These are phyloP conservation scores for Acronicta psi DNA, from an alignment of 2,888 invertebrate genomes.

Conservation along the genomic window DNA sequence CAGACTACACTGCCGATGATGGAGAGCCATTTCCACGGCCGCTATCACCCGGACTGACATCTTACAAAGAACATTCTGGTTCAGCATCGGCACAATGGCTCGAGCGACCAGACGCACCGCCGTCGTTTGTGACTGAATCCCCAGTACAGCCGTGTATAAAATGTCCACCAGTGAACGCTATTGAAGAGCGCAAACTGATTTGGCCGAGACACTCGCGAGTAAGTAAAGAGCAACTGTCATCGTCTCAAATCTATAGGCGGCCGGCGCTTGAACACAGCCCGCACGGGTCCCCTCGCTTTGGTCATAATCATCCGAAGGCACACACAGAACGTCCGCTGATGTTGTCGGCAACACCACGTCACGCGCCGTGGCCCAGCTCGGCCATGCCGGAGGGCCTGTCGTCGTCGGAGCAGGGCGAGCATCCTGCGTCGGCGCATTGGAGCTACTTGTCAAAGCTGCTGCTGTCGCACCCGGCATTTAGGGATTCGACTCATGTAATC, in stretches of 20 bases:
- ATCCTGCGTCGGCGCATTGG: constrained; percentile 5
- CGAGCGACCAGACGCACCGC: neutral
- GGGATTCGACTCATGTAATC: constrained; percentile 30
- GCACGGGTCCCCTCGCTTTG: too few relatives aligned
- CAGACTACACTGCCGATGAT: constrained; percentile 19
- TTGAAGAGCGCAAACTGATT: neutral
- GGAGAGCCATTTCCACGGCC: neutral
- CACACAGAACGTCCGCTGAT: constrained; percentile 2
- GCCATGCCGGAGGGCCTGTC: too few relatives aligned
- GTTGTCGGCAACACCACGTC: constrained; percentile 7
- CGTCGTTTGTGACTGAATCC: too few relatives aligned
- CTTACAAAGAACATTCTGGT: neutral
- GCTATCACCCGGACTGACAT: too few relatives aligned
- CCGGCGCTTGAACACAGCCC: neutral
- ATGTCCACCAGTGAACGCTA: neutral
- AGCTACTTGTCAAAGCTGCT: constrained; percentile 20
- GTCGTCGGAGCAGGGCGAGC: neutral
- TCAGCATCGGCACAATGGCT: neutral
- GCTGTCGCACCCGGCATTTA: constrained; percentile 28
- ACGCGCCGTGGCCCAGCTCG: neutral
- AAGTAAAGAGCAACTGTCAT: neutral
- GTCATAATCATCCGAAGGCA: neutral
- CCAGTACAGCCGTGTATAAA: neutral
- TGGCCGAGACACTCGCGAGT: neutral
- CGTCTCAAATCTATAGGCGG: neutral